A percentile compares a stretch with the other conserved stretches of the same genome.
Evolutionary conservation across 2,797 vertebrate species (phyloP).

Genomic region (Masticophis lateralis): DNA sequence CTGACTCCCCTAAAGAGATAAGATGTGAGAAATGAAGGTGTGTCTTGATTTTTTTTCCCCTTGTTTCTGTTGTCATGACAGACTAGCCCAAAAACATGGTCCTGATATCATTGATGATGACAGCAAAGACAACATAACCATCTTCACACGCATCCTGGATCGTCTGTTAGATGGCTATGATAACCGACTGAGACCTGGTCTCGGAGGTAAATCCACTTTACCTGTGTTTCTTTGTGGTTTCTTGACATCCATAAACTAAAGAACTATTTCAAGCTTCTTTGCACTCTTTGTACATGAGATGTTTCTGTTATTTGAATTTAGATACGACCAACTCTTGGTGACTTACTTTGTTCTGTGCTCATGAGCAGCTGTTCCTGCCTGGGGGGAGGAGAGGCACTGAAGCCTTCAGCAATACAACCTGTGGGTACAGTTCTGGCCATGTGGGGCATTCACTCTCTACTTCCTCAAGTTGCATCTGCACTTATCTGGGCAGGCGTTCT

Average conservation of each 20-base stretch:
- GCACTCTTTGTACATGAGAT: neutral
- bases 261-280: constrained; percentile 27
- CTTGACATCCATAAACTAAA: neutral
- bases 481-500: neutral
- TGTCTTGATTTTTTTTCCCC: neutral
- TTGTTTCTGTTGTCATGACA: constrained; percentile 43
- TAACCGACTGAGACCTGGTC: constrained; percentile 92
- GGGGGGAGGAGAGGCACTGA: neutral
- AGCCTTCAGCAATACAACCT: neutral
- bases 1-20: neutral
- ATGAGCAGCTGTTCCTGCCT: neutral
- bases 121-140: constrained; percentile 95
- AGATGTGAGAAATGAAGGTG: neutral
- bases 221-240: neutral
- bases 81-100: constrained; percentile 84
- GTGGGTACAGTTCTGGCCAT: neutral
- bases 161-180: constrained; percentile 95
- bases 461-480: neutral
- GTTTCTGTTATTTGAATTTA: neutral
- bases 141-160: constrained; percentile 95
- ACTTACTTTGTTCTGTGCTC: neutral
- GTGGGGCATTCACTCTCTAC: neutral
- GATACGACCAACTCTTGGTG: neutral
- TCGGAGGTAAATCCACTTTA: constrained; percentile 83
- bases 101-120: constrained; percentile 89